Conservation (phyloP, 1,140 invertebrate genomes). For the Dinoponera quadriceps region DNA sequence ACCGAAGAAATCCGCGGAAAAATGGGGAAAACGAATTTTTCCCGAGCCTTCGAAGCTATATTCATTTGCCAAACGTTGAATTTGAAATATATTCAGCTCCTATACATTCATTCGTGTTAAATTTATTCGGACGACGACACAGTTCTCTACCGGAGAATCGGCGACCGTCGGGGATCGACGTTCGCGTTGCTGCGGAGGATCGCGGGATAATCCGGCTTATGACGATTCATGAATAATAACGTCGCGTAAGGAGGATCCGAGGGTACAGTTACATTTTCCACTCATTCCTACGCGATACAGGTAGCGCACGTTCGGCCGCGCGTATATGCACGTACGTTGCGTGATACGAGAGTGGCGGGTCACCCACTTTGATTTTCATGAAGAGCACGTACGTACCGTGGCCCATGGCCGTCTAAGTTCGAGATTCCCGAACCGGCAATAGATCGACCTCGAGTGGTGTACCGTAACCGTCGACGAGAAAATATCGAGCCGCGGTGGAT, state of each 20-base stretch:
- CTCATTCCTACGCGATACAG: slow-evolving; percentile 71
- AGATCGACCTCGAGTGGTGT: slow-evolving; percentile 34
- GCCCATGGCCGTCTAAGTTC: slow-evolving; percentile 15
- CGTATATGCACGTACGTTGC: slow-evolving; percentile 29
- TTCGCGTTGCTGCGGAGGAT: not conserved
- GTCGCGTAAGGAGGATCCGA: slow-evolving; percentile 59
- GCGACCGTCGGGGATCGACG: slow-evolving; percentile 29
- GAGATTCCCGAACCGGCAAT: slow-evolving; percentile 55
- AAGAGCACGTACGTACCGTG: slow-evolving; percentile 75
- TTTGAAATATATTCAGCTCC: no score
- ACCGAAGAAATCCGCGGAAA: no score
- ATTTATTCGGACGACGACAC: no score
- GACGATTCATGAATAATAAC: slow-evolving; percentile 67
- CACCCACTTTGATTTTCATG: slow-evolving; percentile 81
- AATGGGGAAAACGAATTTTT: no score
- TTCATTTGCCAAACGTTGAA: no score
- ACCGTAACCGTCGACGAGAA: slow-evolving; percentile 45
- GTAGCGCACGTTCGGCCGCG: slow-evolving; percentile 46
- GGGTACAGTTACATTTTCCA: slow-evolving; percentile 76
- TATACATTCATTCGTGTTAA: no score
- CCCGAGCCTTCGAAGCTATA: no score
- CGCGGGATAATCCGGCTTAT: slow-evolving; percentile 53
- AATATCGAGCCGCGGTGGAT: not conserved
- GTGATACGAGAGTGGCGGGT: slow-evolving; percentile 62
- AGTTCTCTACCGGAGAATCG: no score